Base-by-base conservation (phyloP, 2,888 invertebrate species). In the Drosophila paramelanica region DNA sequence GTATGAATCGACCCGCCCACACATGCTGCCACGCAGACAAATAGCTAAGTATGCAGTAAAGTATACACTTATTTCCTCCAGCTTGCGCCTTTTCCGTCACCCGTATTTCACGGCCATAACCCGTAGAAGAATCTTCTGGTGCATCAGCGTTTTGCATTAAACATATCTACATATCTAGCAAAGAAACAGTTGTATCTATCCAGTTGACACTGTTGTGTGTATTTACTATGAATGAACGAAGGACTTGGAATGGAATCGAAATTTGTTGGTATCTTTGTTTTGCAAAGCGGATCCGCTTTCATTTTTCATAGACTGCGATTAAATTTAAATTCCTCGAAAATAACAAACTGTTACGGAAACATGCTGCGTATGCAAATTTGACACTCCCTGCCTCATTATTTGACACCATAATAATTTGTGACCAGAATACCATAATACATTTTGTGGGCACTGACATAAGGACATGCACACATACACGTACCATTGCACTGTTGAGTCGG, bases 381-480 rank as follows among this genome's bases (percentile, higher is more conserved):
- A 84, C 85, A 90, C 79, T 74, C 68, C 82, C 73, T 73, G 89
- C 72, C 82, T 81, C 88, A 88, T 89, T 89, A 86, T 85, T 81
- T 85, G 88, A 89, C 79, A 88, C 80, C 71, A 77, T 76, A 76
- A 81, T 89, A 81, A 83, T 84, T 67, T 71, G 73, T 66, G 76
- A 56, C 56, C 68, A 65, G 61, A 59, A 75, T 60, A 50, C 59
- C 62, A 64, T 39, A 72, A 81, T 52, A 67, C 61, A 58, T 81
- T 68, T 84, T 67, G 61, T 57, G 50, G 23, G 38, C 46, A 61
- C 27, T 33, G 56, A 47, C 52, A 43, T 20, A 41, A 33, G 13
- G 11, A 36, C 49, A 36, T 23, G 14, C 45, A 10, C 31, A 39
- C 39, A 39, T 14, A 27, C 49, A 8, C 36, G 11, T 33, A 4